These are phyloP conservation scores for Scaptomyza flava DNA, from an alignment of 2,888 invertebrate species.

Conservation along the genomic window DNA sequence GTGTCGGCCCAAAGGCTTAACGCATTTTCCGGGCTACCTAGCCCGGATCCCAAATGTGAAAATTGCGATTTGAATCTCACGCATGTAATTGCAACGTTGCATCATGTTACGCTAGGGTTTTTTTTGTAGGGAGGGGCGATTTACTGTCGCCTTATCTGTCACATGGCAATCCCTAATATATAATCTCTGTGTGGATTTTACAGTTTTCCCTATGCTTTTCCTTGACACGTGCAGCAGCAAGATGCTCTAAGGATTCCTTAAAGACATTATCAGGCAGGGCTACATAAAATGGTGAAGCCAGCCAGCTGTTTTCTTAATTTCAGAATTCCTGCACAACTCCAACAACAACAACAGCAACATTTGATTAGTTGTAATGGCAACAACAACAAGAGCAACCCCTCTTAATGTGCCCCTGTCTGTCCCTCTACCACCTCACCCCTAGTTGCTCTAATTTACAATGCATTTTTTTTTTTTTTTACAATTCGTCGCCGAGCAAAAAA, in stretches of 20 bases:
- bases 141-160: slow-evolving; percentile 46
- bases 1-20: slow-evolving; percentile 50
- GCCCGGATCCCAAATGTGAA: slow-evolving; percentile 15
- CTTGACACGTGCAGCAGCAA: slow-evolving; percentile 62
- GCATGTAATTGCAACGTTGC: slow-evolving; percentile 75
- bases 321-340: slow-evolving; percentile 42
- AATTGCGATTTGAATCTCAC: slow-evolving; percentile 65
- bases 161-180: slow-evolving; percentile 17
- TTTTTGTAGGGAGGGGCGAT: slow-evolving; percentile 19
- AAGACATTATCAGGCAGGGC: slow-evolving; percentile 9
- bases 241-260: slow-evolving; percentile 7
- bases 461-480: slow-evolving; percentile 59
- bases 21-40: slow-evolving; percentile 45
- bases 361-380: slow-evolving; percentile 64
- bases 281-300: slow-evolving; percentile 34
- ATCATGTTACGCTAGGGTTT: slow-evolving; percentile 16
- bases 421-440: slow-evolving; percentile 17
- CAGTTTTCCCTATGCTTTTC: slow-evolving; percentile 34
- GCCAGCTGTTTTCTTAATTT: slow-evolving; percentile 58
- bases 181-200: slow-evolving; percentile 58
- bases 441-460: slow-evolving; percentile 66
- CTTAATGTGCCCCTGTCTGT: slow-evolving; percentile 2
- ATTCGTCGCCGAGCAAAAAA: slow-evolving; percentile 33
- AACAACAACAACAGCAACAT: slow-evolving; percentile 26
- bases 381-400: slow-evolving; percentile 31